Base-by-base conservation (phyloP, 64 coral and sea anemone species). In the Trachythela sp. region DNA sequence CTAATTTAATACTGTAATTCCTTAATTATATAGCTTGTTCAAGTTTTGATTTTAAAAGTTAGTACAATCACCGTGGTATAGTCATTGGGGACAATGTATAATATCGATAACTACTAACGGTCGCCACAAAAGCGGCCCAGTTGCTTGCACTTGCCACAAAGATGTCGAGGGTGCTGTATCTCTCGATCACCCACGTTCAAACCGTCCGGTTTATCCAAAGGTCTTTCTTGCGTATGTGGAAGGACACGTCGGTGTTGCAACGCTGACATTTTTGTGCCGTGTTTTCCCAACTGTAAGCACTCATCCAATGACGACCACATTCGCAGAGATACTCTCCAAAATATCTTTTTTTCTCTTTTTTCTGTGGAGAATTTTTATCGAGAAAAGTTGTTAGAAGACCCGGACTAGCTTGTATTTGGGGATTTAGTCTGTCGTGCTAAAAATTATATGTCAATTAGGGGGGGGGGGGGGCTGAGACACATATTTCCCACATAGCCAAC, bases 271-370 rank as follows among this genome's bases (percentile, higher is more conserved):
- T 51, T 41, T 94, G 92, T 48, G 88, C 92, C 58, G 85, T 64
- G 89, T 94, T 90, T 10, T 88, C 85, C 92, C 92, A 94, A 39
- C 88, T 90, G 49, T 90, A 87, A 13, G 54, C 92, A 38, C 92
- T 94, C 85, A 87, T 86, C 92, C 92, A 94, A n/a, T 24, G 4
- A 7, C 92, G 84, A 38, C 87, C 80, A 36, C 92, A 94, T 48
- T 75, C 84, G 33, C 92, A 94, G 27, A 49, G 39, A 72, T 89
- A 94, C 80, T 94, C 92, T 22, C 92, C 92, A 94, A 94, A 94
- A 40, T 83, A 88, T 48, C 92, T 84, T 29, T 71, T 84, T 58
- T 40, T 39, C 7, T 85, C 92, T 36, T 94, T 88, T 40, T 94
- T 86, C 29, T 72, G n/a, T n/a, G n/a, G n/a, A n/a, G n/a, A n/a